These are phyloP conservation scores for Alethe castanea DNA, from an alignment of 2,113 vertebrate species.

Conservation along the genomic window DNA sequence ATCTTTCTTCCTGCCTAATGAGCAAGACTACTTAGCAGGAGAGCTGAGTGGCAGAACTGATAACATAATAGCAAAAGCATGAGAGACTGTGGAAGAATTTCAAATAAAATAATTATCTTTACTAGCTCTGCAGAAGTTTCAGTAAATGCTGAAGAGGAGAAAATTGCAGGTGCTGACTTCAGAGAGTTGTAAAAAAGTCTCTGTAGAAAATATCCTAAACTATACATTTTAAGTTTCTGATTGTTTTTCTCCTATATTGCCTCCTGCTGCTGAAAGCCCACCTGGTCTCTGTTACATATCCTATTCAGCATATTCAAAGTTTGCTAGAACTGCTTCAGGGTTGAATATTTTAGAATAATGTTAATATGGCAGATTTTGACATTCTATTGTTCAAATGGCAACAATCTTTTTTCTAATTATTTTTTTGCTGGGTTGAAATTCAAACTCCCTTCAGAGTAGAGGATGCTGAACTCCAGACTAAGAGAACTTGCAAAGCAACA, in stretches of 20 bases:
- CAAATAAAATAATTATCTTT: conserved; percentile 21
- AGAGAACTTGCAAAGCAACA: neutral
- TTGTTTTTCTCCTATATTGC: conserved; percentile 10
- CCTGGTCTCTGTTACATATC: neutral
- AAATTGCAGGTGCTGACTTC: conserved; percentile 56
- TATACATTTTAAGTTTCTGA: neutral
- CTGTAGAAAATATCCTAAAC: conserved; percentile 22
- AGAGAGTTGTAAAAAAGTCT: conserved; percentile 25
- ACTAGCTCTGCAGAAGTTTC: conserved; percentile 8
- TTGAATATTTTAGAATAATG: conserved; percentile 28
- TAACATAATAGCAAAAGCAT: neutral
- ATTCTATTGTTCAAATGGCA: conserved; percentile 30
- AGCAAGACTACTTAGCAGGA: neutral
- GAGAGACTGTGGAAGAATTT: neutral
- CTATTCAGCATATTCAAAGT: conserved; percentile 35
- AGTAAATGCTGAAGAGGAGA: conserved; percentile 42
- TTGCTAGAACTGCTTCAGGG: conserved; percentile 16
- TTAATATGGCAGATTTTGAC: conserved; percentile 15
- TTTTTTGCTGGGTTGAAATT: neutral
- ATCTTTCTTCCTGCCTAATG: neutral
- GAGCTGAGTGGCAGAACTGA: neutral
- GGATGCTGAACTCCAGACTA: neutral
- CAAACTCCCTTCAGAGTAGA: neutral
- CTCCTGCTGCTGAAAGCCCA: conserved; percentile 36
- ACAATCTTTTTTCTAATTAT: neutral